phyloP scores from a whole-genome alignment of 2,888 invertebrate species.

The Sphinx pinastri region DNA sequence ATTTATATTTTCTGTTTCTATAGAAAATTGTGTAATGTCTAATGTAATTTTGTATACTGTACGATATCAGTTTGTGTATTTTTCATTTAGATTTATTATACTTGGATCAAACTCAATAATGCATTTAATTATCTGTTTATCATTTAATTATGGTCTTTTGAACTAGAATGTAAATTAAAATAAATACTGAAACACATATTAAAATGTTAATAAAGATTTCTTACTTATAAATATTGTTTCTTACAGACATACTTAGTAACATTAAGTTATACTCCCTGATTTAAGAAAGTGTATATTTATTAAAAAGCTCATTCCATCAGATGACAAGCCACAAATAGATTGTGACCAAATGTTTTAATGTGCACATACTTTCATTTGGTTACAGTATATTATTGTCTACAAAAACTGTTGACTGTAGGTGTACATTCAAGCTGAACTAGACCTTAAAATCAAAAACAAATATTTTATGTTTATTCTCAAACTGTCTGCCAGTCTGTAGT shows the following conservation, averaged over 20 bases:
- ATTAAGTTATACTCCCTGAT: neutral
- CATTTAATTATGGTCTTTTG: neutral
- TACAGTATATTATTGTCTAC: slow-evolving; percentile 1
- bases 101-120: neutral
- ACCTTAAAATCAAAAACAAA: neutral
- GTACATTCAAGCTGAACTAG: neutral
- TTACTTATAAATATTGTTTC: no score
- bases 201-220: no score
- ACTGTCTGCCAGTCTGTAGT: neutral
- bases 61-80: neutral
- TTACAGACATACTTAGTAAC: neutral
- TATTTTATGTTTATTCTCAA: no score
- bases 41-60: neutral
- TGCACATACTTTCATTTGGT: slow-evolving; percentile 18
- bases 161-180: neutral
- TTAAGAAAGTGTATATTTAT: neutral
- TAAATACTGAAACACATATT: neutral
- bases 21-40: slow-evolving; percentile 1
- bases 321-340: neutral
- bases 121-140: neutral
- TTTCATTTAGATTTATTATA: neutral
- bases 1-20: neutral
- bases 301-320: neutral
- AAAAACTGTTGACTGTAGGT: neutral
- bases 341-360: slow-evolving; percentile 15